These are phyloP conservation scores for Neelides sp. DNA, from an alignment of 1,140 invertebrate genomes.

Conservation along the genomic window DNA sequence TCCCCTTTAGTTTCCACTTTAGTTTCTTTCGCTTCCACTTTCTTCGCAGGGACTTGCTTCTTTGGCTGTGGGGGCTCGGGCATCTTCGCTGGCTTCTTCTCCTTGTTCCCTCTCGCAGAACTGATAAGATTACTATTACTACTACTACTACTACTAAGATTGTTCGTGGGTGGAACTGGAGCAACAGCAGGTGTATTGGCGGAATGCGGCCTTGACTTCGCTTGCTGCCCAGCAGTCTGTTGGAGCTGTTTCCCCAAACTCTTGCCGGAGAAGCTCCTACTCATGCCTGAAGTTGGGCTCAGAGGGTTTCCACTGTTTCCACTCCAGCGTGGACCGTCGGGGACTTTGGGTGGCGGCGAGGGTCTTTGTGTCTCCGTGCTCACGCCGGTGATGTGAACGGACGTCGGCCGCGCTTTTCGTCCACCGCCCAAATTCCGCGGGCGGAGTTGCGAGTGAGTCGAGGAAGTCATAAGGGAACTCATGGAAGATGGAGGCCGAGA, in stretches of 20 bases:
- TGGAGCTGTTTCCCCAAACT: background rate
- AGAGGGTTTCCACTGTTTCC: background rate
- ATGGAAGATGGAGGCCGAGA: constrained; percentile 24
- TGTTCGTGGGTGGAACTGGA: background rate
- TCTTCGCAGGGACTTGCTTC: constrained; percentile 7
- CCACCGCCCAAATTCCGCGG: constrained; percentile 12
- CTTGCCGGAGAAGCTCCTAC: background rate
- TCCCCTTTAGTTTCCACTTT: background rate
- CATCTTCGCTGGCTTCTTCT: background rate
- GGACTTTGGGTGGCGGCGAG: background rate
- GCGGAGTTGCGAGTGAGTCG: constrained; percentile 25
- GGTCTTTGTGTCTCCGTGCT: background rate
- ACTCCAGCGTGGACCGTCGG: background rate
- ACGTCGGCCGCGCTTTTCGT: constrained; percentile 24
- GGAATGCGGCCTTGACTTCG: background rate
- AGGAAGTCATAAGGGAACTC: constrained; percentile 24
- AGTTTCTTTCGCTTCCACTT: background rate
- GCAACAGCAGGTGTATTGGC: background rate
- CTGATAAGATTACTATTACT: background rate
- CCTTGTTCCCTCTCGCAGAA: background rate
- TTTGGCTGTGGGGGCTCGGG: background rate
- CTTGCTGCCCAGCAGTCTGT: background rate
- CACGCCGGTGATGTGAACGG: constrained; percentile 29
- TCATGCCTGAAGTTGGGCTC: background rate
- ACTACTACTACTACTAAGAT: background rate